Base-by-base conservation (phyloP, 2,888 invertebrate genomes). In the Aphidius colemani region DNA sequence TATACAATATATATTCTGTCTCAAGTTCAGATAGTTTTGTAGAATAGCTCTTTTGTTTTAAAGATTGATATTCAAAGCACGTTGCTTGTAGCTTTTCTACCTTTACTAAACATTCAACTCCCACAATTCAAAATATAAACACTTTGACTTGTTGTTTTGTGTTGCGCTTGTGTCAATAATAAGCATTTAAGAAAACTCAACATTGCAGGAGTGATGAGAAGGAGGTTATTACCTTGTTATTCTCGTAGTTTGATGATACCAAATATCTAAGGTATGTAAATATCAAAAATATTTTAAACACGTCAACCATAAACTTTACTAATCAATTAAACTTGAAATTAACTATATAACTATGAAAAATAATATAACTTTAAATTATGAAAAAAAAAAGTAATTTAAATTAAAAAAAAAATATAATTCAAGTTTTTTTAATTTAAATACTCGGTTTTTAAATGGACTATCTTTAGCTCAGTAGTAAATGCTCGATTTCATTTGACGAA, bases 21-120 rank as follows among this genome's bases (percentile, higher is more conserved):
- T 64, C 63, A 61, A 58, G 63, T 69, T 59, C 51, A 53, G 69
- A 70, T 70, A 69, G 69, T 70, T 70, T 67, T 62, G 66, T 64
- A 43, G 53, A 55, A 55, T 49, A 53, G 58, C 45, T 40, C 45
- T 43, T 56, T 11, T 53, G 55, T 53, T n/a, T 53, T 13, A 9
- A 45, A n/a, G 13, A n/a, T 59, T 11, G 66, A 63, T 66, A 70
- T 69, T 69, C 63, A 58, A 49, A 67, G 67, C 63, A 65, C 67
- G 67, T 61, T 63, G 58, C 50, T 53, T 57, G 64, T 55, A 39
- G 64, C 63, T 65, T 62, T 53, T 53, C 53, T 61, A 41, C 45
- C 57, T 63, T 57, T 44, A 50, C 45, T 39, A 48, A 48, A 48
- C 48, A 13, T n/a, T n/a, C 43, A 39, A 51, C 39, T 44, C 45